These are phyloP conservation scores for Rotaria macrura DNA, from an alignment of 2,888 invertebrate genomes.

Conservation along the genomic window DNA sequence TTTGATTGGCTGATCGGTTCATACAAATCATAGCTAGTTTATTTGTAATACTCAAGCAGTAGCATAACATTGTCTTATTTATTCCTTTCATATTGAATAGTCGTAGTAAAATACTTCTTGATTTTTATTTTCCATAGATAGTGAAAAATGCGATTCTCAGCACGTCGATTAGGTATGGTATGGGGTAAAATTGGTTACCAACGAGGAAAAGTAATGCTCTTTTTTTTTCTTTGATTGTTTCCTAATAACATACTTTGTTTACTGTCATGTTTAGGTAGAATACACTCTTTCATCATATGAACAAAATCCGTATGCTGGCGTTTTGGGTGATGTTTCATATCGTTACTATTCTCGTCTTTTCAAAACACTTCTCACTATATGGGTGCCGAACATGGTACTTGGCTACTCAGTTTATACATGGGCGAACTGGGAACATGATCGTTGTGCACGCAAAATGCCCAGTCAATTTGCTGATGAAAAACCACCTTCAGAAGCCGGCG, in stretches of 20 bases:
- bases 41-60: not conserved
- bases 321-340: constrained; percentile 14
- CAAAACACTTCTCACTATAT: not conserved
- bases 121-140: not conserved
- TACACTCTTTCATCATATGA: not conserved
- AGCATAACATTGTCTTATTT: not conserved
- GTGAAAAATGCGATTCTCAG: not conserved
- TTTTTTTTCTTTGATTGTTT: not conserved
- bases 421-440: not conserved
- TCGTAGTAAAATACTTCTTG: not conserved
- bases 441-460: not conserved
- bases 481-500: not conserved
- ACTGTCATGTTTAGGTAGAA: not conserved
- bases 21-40: not conserved
- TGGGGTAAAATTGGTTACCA: constrained; percentile 19
- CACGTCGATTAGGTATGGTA: not conserved
- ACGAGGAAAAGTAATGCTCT: not conserved
- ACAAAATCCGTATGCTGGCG: constrained; percentile 6
- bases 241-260: not conserved
- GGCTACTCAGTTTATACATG: not conserved
- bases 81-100: not conserved
- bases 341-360: constrained; percentile 7
- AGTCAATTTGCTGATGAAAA: constrained; percentile 10
- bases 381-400: not conserved
- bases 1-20: not conserved